Evolutionary conservation across 92 coral and sea anemone genomes (phyloP).

Genomic region (Micromussa lordhowensis): DNA sequence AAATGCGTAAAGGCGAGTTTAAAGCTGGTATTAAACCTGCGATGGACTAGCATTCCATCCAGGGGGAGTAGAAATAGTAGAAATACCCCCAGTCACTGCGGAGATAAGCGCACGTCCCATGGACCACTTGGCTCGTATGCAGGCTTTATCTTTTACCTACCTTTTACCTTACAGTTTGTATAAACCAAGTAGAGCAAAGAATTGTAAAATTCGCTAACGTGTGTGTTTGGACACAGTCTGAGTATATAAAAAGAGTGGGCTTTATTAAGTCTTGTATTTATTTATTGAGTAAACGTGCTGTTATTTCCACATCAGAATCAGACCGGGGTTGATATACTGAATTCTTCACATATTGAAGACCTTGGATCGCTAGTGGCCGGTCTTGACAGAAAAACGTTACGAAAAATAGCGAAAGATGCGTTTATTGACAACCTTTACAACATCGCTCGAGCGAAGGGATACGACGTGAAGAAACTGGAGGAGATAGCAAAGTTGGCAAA

Average conservation of each 20-base stretch:
- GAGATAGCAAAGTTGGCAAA: conserved; percentile 89
- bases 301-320: conserved; percentile 64
- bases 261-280: background rate
- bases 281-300: background rate
- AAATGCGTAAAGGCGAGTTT: too few relatives aligned
- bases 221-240: background rate
- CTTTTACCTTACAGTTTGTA: too few relatives aligned
- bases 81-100: too few relatives aligned
- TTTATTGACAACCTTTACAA: conserved; percentile 85
- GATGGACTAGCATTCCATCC: too few relatives aligned
- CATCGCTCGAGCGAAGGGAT: conserved; percentile 88
- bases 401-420: conserved; percentile 85
- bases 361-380: conserved; percentile 94
- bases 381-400: conserved; percentile 70
- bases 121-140: too few relatives aligned
- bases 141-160: too few relatives aligned
- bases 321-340: conserved; percentile 86
- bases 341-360: conserved; percentile 81
- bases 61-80: too few relatives aligned
- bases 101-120: too few relatives aligned
- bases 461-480: conserved; percentile 73
- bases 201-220: too few relatives aligned
- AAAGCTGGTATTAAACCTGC: too few relatives aligned
- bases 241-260: background rate
- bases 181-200: background rate